Evolutionary conservation across 2,797 vertebrate species (phyloP).

Genomic region (Sebastes itinus): DNA sequence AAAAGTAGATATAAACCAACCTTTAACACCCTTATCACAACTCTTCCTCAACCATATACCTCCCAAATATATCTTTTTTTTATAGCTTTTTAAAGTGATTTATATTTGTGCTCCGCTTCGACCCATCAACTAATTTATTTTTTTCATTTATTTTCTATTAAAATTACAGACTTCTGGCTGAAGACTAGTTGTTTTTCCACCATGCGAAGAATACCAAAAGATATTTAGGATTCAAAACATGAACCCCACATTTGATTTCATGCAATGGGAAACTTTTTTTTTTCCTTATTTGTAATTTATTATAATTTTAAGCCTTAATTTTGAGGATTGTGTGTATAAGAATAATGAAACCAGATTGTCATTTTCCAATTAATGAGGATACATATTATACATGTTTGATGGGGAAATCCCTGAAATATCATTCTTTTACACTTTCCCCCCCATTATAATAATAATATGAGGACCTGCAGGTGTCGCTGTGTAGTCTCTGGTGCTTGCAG

Average conservation of each 20-base stretch:
- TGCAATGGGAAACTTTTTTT: not conserved
- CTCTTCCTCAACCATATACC: too few relatives aligned
- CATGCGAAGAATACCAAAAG: not conserved
- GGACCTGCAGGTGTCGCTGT: conserved; percentile 74
- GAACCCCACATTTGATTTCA: not conserved
- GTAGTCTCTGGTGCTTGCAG: conserved; percentile 1
- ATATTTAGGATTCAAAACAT: not conserved
- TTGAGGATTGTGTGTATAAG: not conserved
- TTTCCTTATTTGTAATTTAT: not conserved
- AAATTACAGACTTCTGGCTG: not conserved
- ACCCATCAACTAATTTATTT: too few relatives aligned
- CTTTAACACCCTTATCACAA: too few relatives aligned
- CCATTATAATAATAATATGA: too few relatives aligned
- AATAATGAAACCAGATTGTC: not conserved
- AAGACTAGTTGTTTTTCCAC: not conserved
- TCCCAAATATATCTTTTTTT: too few relatives aligned
- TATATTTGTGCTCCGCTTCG: too few relatives aligned
- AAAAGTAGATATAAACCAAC: too few relatives aligned
- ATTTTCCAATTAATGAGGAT: not conserved
- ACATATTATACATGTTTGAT: not conserved
- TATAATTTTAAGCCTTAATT: not conserved
- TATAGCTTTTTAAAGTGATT: too few relatives aligned
- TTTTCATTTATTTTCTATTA: not conserved
- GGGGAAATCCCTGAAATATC: not conserved
- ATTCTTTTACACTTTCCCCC: too few relatives aligned